These are phyloP conservation scores for Arenicola marina DNA, from an alignment of 2,888 invertebrate species.

Conservation along the genomic window DNA sequence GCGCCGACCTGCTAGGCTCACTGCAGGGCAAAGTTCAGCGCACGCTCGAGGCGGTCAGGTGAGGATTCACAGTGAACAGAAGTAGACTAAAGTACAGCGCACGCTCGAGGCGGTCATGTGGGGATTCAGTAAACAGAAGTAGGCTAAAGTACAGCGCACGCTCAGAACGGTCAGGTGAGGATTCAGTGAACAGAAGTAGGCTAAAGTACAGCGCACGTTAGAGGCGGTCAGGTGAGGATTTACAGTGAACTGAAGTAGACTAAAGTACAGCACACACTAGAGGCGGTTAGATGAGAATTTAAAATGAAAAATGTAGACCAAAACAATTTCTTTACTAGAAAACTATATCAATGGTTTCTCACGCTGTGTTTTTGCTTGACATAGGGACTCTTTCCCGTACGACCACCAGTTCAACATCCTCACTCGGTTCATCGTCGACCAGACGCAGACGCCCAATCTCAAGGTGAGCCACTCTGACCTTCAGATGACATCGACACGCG, in stretches of 20 bases:
- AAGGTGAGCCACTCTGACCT: slow-evolving; percentile 59
- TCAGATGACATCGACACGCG: not conserved
- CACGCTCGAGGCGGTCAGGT: slow-evolving; percentile 59
- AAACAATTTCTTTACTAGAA: too few species aligned
- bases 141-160: slow-evolving; percentile 74
- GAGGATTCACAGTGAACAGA: too few species aligned
- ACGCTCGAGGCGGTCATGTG: not conserved
- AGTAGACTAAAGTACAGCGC: too few species aligned
- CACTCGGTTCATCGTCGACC: slow-evolving; percentile 81
- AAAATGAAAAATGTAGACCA: too few species aligned
- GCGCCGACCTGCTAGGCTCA: slow-evolving; percentile 88
- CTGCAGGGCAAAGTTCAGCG: slow-evolving; percentile 81
- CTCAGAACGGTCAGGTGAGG: slow-evolving; percentile 57
- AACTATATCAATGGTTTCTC: too few species aligned
- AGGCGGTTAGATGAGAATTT: not conserved
- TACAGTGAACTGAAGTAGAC: too few species aligned
- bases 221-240: slow-evolving; percentile 56
- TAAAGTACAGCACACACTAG: too few species aligned
- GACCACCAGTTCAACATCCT: slow-evolving; percentile 68
- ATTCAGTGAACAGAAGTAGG: slow-evolving; percentile 65
- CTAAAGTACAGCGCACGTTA: slow-evolving; percentile 71
- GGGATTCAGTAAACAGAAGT: slow-evolving; percentile 47
- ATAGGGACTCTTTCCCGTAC: slow-evolving; percentile 65
- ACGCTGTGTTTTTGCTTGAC: too few species aligned
- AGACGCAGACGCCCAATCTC: slow-evolving; percentile 86